These are phyloP conservation scores for Microctenopoma lineatum DNA, from an alignment of 2,797 vertebrate genomes.

Conservation along the genomic window DNA sequence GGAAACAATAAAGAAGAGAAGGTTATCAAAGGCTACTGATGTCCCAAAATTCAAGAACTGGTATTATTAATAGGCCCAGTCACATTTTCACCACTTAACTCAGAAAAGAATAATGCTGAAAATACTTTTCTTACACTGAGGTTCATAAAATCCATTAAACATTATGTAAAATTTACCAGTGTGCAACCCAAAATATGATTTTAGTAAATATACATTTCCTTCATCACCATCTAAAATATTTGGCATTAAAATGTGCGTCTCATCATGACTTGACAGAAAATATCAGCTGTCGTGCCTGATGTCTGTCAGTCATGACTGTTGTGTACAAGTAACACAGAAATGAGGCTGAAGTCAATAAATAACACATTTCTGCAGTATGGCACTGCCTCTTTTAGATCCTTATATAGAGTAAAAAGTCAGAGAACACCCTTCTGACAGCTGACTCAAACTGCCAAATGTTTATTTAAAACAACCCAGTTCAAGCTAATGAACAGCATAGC, in stretches of 20 bases:
- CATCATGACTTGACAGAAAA: neutral
- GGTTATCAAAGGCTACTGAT: neutral
- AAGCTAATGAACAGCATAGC: conserved; percentile 7
- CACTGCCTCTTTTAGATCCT: conserved; percentile 13
- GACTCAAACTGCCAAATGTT: conserved; percentile 13
- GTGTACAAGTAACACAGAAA: conserved; percentile 1
- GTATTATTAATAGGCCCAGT: neutral
- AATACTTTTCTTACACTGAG: neutral
- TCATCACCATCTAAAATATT: conserved; percentile 6
- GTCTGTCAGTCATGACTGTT: neutral
- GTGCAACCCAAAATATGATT: neutral
- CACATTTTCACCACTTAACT: neutral
- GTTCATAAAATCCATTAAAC: neutral
- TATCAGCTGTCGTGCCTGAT: neutral
- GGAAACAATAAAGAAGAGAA: neutral
- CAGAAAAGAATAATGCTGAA: neutral
- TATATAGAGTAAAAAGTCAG: conserved; percentile 9
- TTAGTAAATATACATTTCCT: neutral
- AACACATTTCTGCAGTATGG: conserved; percentile 7
- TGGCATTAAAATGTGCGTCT: neutral
- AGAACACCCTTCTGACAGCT: conserved; percentile 2
- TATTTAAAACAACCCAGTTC: neutral
- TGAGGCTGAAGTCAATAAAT: conserved; percentile 17
- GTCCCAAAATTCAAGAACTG: neutral
- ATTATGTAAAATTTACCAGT: neutral